Evolutionary conservation across 2,797 vertebrate genomes (phyloP), one percentile per base, ranked within the genome.

Genomic region (Muraenolepis orangiensis): DNA sequence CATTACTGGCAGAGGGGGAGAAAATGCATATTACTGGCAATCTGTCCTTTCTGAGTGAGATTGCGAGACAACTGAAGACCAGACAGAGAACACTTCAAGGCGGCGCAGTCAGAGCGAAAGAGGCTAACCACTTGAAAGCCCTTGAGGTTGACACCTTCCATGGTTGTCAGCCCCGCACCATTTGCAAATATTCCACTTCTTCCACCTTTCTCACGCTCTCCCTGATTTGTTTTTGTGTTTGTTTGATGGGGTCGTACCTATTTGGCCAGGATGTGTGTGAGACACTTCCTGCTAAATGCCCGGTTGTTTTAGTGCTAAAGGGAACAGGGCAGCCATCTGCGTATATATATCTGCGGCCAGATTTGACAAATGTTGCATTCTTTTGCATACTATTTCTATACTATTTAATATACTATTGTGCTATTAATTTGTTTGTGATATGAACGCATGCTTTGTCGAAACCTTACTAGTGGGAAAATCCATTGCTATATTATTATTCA

Each of bases 1-100:
- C 85, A 80, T 95, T 95, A 93, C 93, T 93, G 94, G 93, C 92
- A 95, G 88, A 87, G 87, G 88, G 89, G 91, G 90, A 86, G 90
- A 86, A 92, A 20, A 83, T 81, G 71, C 77, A 72, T 81, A 88
- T 95, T 95, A 94, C 94, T 93, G 94, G 94, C 93, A 95, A 82
- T 82, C 71, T 89, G 87, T 93, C 89, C 88, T 93, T 92, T 91
- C 85, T 94, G 93, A 94, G 91, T 86, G 82, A 94, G 92, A 94
- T 70, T 93, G 92, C 86, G 87, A 94, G 91, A 92, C 88, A 89
- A 87, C 91, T 89, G 90, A 81, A 89, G 86, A 92, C 86, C 86
- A 93, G 86, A 86, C 77, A 92, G 83, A 86, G 73, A 78, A 70
- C 72, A 93, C 88, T 90, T 95, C 85, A 93, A 93, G 93, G 91